Conservation (phyloP, 2,113 vertebrate genomes). For the Lanius ludovicianus region DNA sequence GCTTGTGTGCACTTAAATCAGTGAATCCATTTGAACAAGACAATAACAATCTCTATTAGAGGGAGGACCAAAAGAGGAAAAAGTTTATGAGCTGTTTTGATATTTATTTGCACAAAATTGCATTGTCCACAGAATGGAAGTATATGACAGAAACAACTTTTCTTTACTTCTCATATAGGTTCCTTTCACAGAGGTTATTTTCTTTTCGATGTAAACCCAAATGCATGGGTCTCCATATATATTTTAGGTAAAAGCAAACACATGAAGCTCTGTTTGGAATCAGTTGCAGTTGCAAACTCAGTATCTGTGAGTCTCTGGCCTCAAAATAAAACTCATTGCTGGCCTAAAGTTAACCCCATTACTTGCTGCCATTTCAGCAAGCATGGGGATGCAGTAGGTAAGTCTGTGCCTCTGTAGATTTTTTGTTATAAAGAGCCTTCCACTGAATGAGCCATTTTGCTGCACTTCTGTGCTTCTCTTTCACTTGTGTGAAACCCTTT, state of each 20-base stretch:
- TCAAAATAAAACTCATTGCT: neutral
- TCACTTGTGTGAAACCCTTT: neutral
- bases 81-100: neutral
- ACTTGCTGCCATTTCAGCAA: fast-evolving
- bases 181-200: neutral
- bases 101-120: neutral
- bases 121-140: neutral
- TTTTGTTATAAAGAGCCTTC: neutral
- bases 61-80: neutral
- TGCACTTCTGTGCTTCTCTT: neutral
- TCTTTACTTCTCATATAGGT: neutral
- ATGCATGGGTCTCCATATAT: fast-evolving
- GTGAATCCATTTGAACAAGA: neutral
- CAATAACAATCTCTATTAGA: neutral
- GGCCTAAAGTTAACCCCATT: neutral
- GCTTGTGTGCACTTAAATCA: neutral
- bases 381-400: neutral
- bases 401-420: neutral
- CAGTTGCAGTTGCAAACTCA: neutral
- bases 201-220: neutral
- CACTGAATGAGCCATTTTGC: neutral
- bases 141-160: neutral
- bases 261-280: neutral
- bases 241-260: neutral
- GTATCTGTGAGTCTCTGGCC: neutral